Conservation (phyloP, 1,140 invertebrate species). For the Penaeus chinensis region DNA sequence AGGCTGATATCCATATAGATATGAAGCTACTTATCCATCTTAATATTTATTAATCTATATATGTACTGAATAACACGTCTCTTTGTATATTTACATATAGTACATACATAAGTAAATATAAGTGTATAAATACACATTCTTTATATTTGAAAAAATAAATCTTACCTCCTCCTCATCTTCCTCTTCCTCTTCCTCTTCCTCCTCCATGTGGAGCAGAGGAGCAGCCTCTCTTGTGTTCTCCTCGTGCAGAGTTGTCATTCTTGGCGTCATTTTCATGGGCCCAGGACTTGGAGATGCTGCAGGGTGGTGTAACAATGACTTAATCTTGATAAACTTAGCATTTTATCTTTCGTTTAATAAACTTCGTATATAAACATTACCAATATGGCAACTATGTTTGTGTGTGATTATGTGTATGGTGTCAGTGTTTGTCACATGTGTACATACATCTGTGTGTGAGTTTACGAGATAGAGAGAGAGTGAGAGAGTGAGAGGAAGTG, state of each 20-base stretch:
- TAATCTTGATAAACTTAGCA: background rate
- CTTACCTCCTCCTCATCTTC: conserved; percentile 46
- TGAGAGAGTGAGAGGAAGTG: background rate
- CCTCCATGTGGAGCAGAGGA: conserved; percentile 57
- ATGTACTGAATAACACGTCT: no score
- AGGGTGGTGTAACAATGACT: conserved; percentile 58
- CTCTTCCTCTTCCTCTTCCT: conserved; percentile 63
- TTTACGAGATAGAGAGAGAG: no score
- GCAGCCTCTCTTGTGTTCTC: conserved; percentile 69
- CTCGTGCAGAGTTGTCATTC: conserved; percentile 92
- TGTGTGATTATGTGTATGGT: no score
- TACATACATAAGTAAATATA: background rate
- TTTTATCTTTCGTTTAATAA: background rate
- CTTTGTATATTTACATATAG: background rate
- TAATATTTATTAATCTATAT: no score
- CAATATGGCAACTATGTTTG: background rate
- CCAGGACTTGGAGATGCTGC: conserved; percentile 83
- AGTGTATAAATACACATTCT: background rate
- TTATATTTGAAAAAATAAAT: background rate
- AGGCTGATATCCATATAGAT: no score
- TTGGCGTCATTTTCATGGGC: conserved; percentile 82
- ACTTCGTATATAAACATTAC: background rate
- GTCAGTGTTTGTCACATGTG: no score
- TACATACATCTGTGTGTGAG: no score
- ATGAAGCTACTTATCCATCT: background rate